These are phyloP conservation scores for Lacerta viridis DNA, from an alignment of 2,797 vertebrate genomes.

Conservation along the genomic window DNA sequence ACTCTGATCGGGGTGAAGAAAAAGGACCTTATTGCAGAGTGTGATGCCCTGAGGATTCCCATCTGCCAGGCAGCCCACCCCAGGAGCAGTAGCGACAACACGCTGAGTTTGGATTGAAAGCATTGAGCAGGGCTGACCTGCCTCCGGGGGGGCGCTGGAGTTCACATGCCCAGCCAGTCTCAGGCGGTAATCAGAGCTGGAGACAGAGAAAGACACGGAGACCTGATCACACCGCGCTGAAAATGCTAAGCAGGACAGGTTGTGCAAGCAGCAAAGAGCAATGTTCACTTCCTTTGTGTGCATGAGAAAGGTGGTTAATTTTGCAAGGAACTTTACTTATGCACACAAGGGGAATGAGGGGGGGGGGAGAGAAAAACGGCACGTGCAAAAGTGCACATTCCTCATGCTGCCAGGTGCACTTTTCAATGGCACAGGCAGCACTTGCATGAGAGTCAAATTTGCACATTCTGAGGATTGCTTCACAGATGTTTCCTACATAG, in stretches of 20 bases:
- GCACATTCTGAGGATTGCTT: neutral
- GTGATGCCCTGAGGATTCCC: neutral
- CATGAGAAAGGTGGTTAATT: neutral
- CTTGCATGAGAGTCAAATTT: neutral
- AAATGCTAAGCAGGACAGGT: slow-evolving; percentile 46
- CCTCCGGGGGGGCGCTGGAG: slow-evolving; percentile 70
- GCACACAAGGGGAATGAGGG: neutral
- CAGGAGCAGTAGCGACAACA: slow-evolving; percentile 33
- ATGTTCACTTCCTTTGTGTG: slow-evolving; percentile 16
- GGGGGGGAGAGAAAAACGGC: slow-evolving; percentile 12
- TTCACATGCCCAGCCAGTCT: slow-evolving; percentile 76
- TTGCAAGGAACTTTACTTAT: neutral
- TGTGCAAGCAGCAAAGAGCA: slow-evolving; percentile 30
- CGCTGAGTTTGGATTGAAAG: slow-evolving; percentile 41
- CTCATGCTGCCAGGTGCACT: neutral
- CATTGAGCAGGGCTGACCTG: slow-evolving; percentile 58
- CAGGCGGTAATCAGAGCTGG: slow-evolving; percentile 80
- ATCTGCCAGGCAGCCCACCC: slow-evolving; percentile 59
- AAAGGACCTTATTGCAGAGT: neutral
- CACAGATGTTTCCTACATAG: neutral
- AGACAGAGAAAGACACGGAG: slow-evolving; percentile 74
- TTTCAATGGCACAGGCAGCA: neutral
- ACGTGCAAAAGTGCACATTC: slow-evolving; percentile 25
- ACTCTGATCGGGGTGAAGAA: neutral
- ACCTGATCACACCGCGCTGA: slow-evolving; percentile 60